Conservation (phyloP, 2,113 vertebrate species). For the Perca fluviatilis region DNA sequence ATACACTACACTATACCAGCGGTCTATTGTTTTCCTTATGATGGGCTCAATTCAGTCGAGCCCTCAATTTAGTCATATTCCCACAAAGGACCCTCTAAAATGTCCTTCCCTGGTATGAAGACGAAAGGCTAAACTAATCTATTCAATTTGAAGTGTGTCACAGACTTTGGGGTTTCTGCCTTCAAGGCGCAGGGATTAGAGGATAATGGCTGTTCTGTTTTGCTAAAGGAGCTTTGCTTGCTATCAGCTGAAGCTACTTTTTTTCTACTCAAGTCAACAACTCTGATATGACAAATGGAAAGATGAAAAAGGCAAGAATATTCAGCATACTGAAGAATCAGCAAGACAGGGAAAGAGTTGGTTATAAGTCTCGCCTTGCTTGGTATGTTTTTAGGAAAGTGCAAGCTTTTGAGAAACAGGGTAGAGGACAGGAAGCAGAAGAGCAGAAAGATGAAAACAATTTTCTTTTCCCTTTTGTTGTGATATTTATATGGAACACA, state of each 20-base stretch:
- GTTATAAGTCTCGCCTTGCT: constrained; percentile 13
- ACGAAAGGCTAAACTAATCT: constrained; percentile 17
- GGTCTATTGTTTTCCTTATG: constrained; percentile 25
- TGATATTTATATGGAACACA: neutral
- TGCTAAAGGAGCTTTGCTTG: constrained; percentile 49
- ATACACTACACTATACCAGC: neutral
- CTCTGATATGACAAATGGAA: constrained; percentile 42
- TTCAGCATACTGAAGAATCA: constrained; percentile 50
- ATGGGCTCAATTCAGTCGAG: constrained; percentile 2
- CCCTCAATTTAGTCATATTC: constrained; percentile 11
- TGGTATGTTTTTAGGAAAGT: constrained; percentile 31
- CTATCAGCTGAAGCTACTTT: constrained; percentile 43
- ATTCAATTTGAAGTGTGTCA: constrained; percentile 49
- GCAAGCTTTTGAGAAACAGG: constrained; percentile 30
- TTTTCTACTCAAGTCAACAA: constrained; percentile 46
- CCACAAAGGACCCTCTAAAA: constrained; percentile 14
- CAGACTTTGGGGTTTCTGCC: constrained; percentile 35
- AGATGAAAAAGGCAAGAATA: constrained; percentile 40
- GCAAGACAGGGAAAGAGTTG: constrained; percentile 20
- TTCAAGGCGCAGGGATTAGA: constrained; percentile 39
- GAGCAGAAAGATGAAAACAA: neutral
- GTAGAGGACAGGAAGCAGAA: neutral
- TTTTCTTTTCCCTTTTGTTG: neutral
- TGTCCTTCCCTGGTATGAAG: constrained; percentile 15
- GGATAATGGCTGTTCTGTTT: constrained; percentile 55